Conservation (phyloP, 2,797 vertebrate species). For the Chanos chanos region DNA sequence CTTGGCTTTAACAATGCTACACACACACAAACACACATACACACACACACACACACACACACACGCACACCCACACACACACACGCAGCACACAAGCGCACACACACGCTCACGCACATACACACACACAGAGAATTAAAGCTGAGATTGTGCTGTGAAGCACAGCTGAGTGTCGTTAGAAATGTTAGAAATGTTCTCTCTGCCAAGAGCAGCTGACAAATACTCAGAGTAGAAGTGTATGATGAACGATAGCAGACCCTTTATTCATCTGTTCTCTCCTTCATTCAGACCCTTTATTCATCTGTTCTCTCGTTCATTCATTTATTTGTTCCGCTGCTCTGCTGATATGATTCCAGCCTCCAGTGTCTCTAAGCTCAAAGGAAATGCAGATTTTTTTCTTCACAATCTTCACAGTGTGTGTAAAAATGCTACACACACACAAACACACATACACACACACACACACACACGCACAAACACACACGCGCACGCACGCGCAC, state of each 20-base stretch:
- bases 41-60: too few relatives aligned
- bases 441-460: neutral
- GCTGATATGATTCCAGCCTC: conserved; percentile 52
- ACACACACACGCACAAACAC: conserved; percentile 8
- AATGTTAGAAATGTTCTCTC: conserved; percentile 30
- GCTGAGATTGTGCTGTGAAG: neutral
- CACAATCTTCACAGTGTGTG: neutral
- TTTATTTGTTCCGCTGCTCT: conserved; percentile 45
- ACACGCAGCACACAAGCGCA: too few relatives aligned
- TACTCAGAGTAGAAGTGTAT: conserved; percentile 62
- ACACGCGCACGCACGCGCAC: neutral
- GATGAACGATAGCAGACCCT: conserved; percentile 28
- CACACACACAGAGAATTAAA: neutral
- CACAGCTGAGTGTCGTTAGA: neutral
- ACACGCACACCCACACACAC: too few relatives aligned
- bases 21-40: too few relatives aligned
- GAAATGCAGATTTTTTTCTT: neutral
- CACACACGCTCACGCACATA: too few relatives aligned
- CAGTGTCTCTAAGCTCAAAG: conserved; percentile 55
- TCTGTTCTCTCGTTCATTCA: conserved; percentile 53
- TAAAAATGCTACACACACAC: neutral
- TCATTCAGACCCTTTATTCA: conserved; percentile 53
- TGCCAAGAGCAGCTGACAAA: conserved; percentile 66
- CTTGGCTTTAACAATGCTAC: too few relatives aligned
- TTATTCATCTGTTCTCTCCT: conserved; percentile 55